Percentiles rank a stretch among this genome's conserved stretches.
Evolutionary conservation across 2,797 vertebrate species (phyloP).

Genomic region (Loris lydekkerianus): DNA sequence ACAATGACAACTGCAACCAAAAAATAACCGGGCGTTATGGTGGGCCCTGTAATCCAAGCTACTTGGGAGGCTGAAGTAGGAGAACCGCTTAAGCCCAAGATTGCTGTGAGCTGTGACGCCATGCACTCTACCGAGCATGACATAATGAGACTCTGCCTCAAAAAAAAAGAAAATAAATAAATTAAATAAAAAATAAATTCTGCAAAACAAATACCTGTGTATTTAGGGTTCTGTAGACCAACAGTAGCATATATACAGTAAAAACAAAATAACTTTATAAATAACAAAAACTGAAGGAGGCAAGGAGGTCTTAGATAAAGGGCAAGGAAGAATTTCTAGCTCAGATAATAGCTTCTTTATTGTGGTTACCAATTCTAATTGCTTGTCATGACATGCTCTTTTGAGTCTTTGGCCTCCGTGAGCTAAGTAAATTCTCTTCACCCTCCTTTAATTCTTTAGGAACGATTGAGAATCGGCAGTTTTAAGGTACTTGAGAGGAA

Average conservation of each 20-base stretch:
- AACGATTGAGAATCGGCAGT: constrained; percentile 44
- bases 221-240: constrained; percentile 18
- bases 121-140: too few relatives aligned
- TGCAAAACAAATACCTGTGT: neutral
- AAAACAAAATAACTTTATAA: constrained; percentile 49
- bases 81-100: too few relatives aligned
- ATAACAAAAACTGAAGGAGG: neutral
- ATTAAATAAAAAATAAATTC: neutral
- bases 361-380: constrained; percentile 31
- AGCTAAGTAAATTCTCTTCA: constrained; percentile 42
- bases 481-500: constrained; percentile 56
- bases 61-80: too few relatives aligned
- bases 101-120: too few relatives aligned
- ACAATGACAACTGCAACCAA: too few relatives aligned
- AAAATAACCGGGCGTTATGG: too few relatives aligned
- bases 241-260: neutral
- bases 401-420: constrained; percentile 48
- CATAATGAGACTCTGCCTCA: too few relatives aligned
- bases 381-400: constrained; percentile 57
- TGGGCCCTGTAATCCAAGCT: too few relatives aligned
- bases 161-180: too few relatives aligned
- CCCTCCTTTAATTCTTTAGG: constrained; percentile 20
- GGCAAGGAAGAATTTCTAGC: neutral
- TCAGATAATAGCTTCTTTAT: constrained; percentile 26
- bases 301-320: neutral